Conservation (phyloP, 2,888 invertebrate species). For the Lampropteryx suffumata region DNA sequence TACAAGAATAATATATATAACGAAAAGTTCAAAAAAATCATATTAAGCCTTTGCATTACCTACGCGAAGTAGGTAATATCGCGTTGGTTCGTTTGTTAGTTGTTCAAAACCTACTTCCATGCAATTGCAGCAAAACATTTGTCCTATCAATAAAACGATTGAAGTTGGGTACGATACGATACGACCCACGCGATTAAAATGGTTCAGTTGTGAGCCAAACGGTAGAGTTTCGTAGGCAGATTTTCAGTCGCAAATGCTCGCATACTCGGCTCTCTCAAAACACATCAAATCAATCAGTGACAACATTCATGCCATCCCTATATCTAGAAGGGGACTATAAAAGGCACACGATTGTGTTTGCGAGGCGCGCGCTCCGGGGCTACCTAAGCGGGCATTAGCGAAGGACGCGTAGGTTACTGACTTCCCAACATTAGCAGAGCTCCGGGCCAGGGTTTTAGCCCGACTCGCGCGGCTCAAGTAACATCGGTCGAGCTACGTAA, state of each 20-base stretch:
- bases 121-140: neutral
- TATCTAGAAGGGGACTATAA: constrained; percentile 59
- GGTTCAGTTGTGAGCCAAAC: constrained; percentile 10
- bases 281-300: constrained; percentile 63
- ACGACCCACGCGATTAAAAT: constrained; percentile 14
- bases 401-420: constrained; percentile 67
- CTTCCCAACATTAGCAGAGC: constrained; percentile 52
- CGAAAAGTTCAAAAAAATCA: too few species aligned
- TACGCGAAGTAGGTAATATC: too few species aligned
- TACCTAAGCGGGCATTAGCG: constrained; percentile 76
- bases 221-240: constrained; percentile 6
- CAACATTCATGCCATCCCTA: constrained; percentile 54
- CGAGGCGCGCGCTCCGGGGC: constrained; percentile 60
- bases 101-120: too few species aligned
- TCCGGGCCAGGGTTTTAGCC: constrained; percentile 19
- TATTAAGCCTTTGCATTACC: too few species aligned
- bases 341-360: constrained; percentile 71
- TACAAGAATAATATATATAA: too few species aligned
- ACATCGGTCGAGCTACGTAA: constrained; percentile 59
- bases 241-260: constrained; percentile 6
- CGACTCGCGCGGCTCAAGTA: constrained; percentile 44
- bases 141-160: too few species aligned
- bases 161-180: too few species aligned
- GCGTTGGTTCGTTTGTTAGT: too few species aligned
- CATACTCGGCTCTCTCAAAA: constrained; percentile 24